Base-by-base conservation (phyloP, 2,888 invertebrate genomes). In the Drosophila fungiperda region DNA sequence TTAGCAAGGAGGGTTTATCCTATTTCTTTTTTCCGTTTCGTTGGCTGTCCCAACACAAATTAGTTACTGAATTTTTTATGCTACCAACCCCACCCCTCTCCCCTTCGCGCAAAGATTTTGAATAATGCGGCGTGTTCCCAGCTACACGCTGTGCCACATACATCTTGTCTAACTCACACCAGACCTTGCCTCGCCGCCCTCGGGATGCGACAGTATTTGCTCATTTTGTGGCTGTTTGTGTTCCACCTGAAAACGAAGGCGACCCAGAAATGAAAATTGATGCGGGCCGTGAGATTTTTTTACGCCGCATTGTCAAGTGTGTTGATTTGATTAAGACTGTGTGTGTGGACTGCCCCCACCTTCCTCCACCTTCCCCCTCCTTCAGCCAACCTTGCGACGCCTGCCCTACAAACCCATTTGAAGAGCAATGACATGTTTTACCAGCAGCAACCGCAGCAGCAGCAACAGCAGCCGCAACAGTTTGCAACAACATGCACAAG, bases 31-130 rank as follows among this genome's bases (percentile, higher is more conserved):
- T 5, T 33, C 48, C 23, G 23, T 59, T 53, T 33, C 23, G 36
- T 38, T 42, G 32, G 54, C 3, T 77, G 77, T 74, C 52, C 64
- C 70, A 72, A 70, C 65, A 73, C 84, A 82, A 87, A 87, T 89
- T 87, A 87, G 84, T 80, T 84, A 71, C 55, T 89, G 78, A 76
- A 89, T 87, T 81, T 87, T 84, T 68, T 73, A 85, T 82, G 76
- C 75, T 60, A 63, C 71, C 68, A 60, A 6, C 15, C 15, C 4
- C 12, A 38, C 12, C 6, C n/a, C n/a, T 20, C 7, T 1, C 45
- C 7, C 3, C 3, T 7, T 12, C 45, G 45, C 3, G 45, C 7
- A 23, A 60, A 53, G 73, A 69, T 20, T 67, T 7, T 36, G 11
- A 33, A 49, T 23, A 40, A 60, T 26, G 45, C 52, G 35, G 45